Percentiles rank a stretch among this genome's conserved stretches.
These are phyloP conservation scores for Drosophila birchii DNA, from an alignment of 2,888 invertebrate genomes.

Conservation along the genomic window DNA sequence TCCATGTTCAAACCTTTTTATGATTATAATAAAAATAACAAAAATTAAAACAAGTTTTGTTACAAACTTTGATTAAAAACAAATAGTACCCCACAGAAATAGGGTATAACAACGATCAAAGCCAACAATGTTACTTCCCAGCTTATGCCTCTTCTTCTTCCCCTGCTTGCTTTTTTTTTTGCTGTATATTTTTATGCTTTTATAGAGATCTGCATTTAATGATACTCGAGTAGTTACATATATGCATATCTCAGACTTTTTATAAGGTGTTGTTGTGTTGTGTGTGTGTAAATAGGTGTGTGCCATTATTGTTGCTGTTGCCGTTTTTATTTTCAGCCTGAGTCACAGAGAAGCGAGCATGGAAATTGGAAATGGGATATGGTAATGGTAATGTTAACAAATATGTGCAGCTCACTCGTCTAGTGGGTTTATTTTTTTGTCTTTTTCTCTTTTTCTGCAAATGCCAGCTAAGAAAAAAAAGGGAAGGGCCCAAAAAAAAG, in stretches of 20 bases:
- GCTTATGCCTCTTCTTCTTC: conserved; percentile 11
- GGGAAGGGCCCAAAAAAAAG: conserved; percentile 27
- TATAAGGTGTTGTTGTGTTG: conserved; percentile 15
- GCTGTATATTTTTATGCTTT: conserved; percentile 55
- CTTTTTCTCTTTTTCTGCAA: conserved; percentile 30
- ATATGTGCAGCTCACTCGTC: conserved; percentile 43
- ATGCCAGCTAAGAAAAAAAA: conserved; percentile 25
- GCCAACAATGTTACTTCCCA: conserved; percentile 43
- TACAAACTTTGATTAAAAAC: no score
- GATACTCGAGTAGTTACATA: conserved; percentile 62
- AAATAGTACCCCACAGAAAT: background rate
- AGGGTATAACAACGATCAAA: conserved; percentile 9
- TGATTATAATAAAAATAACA: no score
- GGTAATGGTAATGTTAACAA: conserved; percentile 70
- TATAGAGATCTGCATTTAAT: conserved; percentile 79
- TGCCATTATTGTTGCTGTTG: conserved; percentile 41
- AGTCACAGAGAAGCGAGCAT: conserved; percentile 49
- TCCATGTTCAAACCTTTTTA: background rate
- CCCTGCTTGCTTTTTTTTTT: conserved; percentile 12
- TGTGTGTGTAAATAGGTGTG: conserved; percentile 44
- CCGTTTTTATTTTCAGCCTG: conserved; percentile 38
- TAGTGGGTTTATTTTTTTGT: conserved; percentile 28
- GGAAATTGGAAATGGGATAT: conserved; percentile 53
- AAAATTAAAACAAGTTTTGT: no score
- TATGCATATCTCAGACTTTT: conserved; percentile 44